phyloP scores from a whole-genome alignment of 2,888 invertebrate genomes.

The Taenaris catops region DNA sequence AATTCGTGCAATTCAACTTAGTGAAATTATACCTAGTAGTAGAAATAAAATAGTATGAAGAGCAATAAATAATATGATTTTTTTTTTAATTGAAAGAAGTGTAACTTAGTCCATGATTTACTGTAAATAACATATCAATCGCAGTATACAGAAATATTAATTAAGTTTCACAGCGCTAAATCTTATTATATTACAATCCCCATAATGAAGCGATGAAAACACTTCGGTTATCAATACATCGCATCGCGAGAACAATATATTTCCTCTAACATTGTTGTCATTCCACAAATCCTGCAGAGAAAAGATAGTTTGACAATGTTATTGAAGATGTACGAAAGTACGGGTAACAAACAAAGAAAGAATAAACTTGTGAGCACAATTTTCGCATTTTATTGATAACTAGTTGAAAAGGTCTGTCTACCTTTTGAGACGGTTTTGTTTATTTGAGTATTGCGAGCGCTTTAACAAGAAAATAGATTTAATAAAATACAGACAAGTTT shows the following conservation, averaged over 20 bases:
- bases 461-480: constrained; percentile 2
- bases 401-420: constrained; percentile 12
- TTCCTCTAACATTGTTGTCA: constrained; percentile 48
- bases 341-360: constrained; percentile 41
- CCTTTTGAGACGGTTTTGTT: constrained; percentile 6
- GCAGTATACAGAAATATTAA: no score
- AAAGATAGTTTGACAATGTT: constrained; percentile 45
- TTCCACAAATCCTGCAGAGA: constrained; percentile 42
- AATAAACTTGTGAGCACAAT: constrained; percentile 27
- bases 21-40: no score
- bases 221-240: constrained; percentile 8
- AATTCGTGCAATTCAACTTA: no score
- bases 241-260: constrained; percentile 31
- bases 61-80: no score
- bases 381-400: constrained; percentile 20
- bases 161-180: no score
- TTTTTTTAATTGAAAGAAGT: no score
- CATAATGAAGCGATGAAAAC: no score
- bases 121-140: no score
- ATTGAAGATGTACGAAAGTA: constrained; percentile 46
- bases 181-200: no score
- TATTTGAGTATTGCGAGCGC: constrained; percentile 3
- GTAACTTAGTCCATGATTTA: no score
- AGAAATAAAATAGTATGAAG: no score
- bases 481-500: neutral